Conservation (phyloP, 2,797 vertebrate species). For the Microchirus variegatus region DNA sequence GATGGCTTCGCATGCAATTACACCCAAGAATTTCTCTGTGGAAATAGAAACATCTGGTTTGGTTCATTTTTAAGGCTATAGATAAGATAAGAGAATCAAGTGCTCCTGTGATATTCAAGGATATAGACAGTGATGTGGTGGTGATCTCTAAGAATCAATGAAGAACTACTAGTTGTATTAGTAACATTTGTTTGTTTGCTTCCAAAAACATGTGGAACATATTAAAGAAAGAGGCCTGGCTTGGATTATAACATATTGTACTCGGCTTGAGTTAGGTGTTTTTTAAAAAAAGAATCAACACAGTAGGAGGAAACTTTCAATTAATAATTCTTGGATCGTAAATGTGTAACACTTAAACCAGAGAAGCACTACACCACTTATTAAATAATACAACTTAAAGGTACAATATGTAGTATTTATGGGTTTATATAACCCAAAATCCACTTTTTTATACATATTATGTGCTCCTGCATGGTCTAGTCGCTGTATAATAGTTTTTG, state of each 20-base stretch:
- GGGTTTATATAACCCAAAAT: too few species aligned
- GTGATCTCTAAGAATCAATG: slow-evolving; percentile 5
- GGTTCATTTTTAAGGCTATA: slow-evolving; percentile 1
- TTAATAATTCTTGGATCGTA: slow-evolving; percentile 9
- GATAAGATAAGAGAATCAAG: slow-evolving; percentile 17
- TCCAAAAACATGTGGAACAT: slow-evolving; percentile 58
- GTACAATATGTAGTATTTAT: too few species aligned
- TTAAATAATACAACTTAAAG: too few species aligned
- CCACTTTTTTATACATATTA: too few species aligned
- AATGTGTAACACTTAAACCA: not conserved
- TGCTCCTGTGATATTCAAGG: slow-evolving; percentile 10
- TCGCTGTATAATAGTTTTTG: too few species aligned
- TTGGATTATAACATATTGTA: slow-evolving; percentile 34
- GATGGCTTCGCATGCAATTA: slow-evolving; percentile 27
- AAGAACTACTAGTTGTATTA: too few species aligned
- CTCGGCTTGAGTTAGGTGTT: slow-evolving; percentile 19
- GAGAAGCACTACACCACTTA: not conserved
- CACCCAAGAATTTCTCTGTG: slow-evolving; percentile 12
- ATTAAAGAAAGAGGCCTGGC: slow-evolving; percentile 20
- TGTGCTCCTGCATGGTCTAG: too few species aligned
- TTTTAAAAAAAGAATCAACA: slow-evolving; percentile 12
- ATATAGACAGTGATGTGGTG: slow-evolving; percentile 7
- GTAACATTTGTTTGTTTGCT: slow-evolving; percentile 20
- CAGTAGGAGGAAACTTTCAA: slow-evolving; percentile 20
- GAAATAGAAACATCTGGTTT: slow-evolving; percentile 52